A percentile compares a stretch with the other conserved stretches of the same genome.
Evolutionary conservation across 2,888 invertebrate species (phyloP).

Genomic region (Alloscopus bannaensis): DNA sequence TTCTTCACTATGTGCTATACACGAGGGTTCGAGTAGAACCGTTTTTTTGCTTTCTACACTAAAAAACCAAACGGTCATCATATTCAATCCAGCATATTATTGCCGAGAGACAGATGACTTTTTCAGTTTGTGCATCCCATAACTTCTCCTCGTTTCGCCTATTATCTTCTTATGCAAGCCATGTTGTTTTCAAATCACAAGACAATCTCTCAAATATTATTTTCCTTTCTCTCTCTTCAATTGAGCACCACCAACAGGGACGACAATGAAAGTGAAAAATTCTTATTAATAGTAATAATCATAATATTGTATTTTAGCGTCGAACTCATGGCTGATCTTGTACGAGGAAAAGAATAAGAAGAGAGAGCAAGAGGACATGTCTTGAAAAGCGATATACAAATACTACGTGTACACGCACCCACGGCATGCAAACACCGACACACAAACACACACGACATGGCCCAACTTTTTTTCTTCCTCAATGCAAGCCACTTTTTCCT

Average conservation of each 20-base stretch:
- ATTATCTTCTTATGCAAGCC: no score
- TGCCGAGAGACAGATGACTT: conserved; percentile 22
- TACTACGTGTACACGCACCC: no score
- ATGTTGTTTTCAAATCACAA: background rate
- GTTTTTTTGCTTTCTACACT: conserved; percentile 2
- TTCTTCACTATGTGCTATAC: conserved; percentile 10
- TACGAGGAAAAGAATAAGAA: background rate
- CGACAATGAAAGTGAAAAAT: conserved; percentile 36
- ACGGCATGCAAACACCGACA: no score
- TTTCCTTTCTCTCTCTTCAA: background rate
- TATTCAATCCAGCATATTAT: conserved; percentile 60
- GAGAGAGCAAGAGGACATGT: background rate
- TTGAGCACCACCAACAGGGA: conserved; percentile 20
- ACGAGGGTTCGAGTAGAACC: no score
- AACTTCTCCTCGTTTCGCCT: no score
- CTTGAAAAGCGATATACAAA: no score
- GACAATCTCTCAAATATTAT: no score
- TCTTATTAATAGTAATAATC: conserved; percentile 49
- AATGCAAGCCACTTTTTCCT: background rate
- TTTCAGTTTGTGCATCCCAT: background rate
- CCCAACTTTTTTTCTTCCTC: background rate
- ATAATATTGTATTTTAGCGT: conserved; percentile 58
- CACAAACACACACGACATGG: no score
- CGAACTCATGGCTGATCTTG: no score
- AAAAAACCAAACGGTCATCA: no score